These are phyloP conservation scores for Lemur catta DNA, from an alignment of 2,797 vertebrate genomes.

Conservation along the genomic window DNA sequence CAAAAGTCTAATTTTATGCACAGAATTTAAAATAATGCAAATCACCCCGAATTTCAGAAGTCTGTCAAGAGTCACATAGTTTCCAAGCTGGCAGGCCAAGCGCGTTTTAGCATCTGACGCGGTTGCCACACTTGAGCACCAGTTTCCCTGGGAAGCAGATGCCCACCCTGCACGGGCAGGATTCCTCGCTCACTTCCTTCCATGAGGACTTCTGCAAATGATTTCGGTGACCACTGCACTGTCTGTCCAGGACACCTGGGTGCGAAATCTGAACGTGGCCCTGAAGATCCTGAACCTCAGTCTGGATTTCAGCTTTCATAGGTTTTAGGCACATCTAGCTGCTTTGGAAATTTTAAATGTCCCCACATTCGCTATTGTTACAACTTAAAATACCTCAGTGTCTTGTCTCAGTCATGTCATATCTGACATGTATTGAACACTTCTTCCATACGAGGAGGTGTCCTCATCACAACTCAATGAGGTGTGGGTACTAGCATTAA, in stretches of 20 bases:
- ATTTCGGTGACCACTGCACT: neutral
- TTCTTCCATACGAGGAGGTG: neutral
- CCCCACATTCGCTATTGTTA: neutral
- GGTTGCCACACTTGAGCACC: rapidly evolving
- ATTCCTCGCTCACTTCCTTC: neutral
- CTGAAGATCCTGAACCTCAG: neutral
- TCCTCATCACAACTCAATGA: neutral
- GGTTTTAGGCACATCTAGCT: neutral
- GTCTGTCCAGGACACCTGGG: neutral
- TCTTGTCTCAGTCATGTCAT: neutral
- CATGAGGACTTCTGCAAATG: neutral
- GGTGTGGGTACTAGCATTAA: neutral
- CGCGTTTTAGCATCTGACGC: neutral
- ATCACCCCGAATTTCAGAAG: neutral
- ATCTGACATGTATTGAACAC: neutral
- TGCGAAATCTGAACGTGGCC: neutral
- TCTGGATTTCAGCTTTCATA: neutral
- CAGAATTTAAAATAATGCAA: constrained; percentile 57
- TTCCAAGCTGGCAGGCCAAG: neutral
- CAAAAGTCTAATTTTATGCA: constrained; percentile 54
- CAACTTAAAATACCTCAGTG: neutral
- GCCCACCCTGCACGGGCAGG: neutral
- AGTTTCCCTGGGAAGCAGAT: neutral
- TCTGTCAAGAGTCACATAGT: constrained; percentile 15
- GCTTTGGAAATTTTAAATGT: neutral